Base-by-base conservation (phyloP, 2,888 invertebrate species). In the Euproctis similis region DNA sequence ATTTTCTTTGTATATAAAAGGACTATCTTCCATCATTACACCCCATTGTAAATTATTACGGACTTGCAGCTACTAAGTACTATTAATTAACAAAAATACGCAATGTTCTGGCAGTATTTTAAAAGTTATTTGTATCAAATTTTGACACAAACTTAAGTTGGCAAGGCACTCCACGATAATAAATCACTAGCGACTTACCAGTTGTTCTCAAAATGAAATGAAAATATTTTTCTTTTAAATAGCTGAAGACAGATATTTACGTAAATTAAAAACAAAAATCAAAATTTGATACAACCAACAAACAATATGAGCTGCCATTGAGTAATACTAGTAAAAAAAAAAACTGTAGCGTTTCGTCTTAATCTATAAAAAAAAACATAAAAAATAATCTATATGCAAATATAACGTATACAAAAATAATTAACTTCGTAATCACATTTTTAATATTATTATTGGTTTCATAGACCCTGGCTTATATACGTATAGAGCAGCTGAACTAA, bases 351-450 rank as follows among this genome's bases (percentile, higher is more conserved):
- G 27, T 41, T 43, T 40, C 38, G 43, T n/a, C 64, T 24, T 21
- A 50, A 49, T 51, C 55, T 59, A 53, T 45, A 39, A 54, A 56
- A 58, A 63, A 59, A 59, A 61, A 58, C 49, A 55, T 67, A 74
- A 52, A 72, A 74, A 71, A 74, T 68, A 76, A 71, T 63, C 67
- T 73, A 65, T 54, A 57, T 24, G 30, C 31, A 36, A 53, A 61
- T 65, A 67, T 63, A 69, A 73, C 53, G 47, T 51, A 63, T 76
- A 72, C 56, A 76, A 76, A 77, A 76, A 77, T 74, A 73, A 65
- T 56, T 37, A 33, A 51, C 41, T 60, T 58, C 49, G 36, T 41
- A 51, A 70, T 75, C 76, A 76, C 75, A 75, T 61, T 54, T 22
- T 55, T 54, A 54, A 30, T 38, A 23, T 18, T n/a, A n/a, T n/a